Percentiles rank a stretch among this genome's conserved stretches.
Conservation (phyloP, 2,113 vertebrate species). For the Malurus elegans region DNA sequence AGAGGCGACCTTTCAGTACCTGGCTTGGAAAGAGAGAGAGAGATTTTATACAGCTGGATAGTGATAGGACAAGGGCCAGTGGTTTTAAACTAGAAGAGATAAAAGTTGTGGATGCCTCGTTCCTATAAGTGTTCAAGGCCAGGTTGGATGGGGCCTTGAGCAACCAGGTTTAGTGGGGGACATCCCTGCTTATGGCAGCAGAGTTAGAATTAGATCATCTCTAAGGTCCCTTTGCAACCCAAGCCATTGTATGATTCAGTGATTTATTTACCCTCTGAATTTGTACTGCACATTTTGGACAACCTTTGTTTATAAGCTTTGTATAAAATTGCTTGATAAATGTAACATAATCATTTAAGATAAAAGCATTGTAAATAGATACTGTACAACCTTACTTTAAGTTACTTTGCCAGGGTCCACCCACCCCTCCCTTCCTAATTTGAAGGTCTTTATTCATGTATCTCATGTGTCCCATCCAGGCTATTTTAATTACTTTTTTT, state of each 20-base stretch:
- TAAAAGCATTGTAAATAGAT: neutral
- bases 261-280: neutral
- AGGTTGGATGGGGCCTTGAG: neutral
- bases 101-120: neutral
- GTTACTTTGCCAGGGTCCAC: neutral
- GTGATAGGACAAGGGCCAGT: neutral
- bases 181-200: neutral
- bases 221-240: neutral
- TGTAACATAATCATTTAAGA: neutral
- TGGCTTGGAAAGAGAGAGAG: neutral
- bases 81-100: neutral
- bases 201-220: neutral
- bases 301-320: neutral
- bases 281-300: neutral
- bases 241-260: neutral
- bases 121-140: neutral
- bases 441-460: slow-evolving; percentile 19
- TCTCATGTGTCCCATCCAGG: neutral
- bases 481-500: slow-evolving; percentile 31
- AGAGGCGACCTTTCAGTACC: neutral
- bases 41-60: neutral
- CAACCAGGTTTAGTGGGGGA: neutral
- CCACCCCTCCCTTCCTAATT: slow-evolving; percentile 47
- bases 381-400: neutral
- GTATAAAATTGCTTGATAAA: neutral